phyloP scores from a whole-genome alignment of 2,113 vertebrate species.

The Brienomyrus brachyistius region DNA sequence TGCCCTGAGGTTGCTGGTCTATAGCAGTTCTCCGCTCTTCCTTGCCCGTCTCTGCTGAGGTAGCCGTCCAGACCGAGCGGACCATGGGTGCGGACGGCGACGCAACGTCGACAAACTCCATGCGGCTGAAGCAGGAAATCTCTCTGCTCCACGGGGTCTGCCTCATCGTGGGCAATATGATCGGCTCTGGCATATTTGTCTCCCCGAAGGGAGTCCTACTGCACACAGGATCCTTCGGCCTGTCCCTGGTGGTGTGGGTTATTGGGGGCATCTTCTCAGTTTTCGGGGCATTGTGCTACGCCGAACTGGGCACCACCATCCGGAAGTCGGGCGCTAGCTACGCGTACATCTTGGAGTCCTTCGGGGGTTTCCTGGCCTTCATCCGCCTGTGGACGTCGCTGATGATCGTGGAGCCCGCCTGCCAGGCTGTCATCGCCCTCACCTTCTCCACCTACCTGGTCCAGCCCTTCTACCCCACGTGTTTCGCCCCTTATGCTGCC shows the following conservation, averaged over 20 bases:
- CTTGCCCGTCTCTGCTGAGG: background rate
- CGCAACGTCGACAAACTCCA: conserved; percentile 25
- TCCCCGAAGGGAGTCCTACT: conserved; percentile 67
- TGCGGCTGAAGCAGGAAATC: conserved; percentile 68
- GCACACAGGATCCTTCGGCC: conserved; percentile 63
- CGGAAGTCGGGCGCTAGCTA: conserved; percentile 71
- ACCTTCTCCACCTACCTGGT: conserved; percentile 70
- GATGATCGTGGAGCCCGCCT: conserved; percentile 69
- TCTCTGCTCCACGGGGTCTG: conserved; percentile 72
- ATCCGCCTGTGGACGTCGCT: conserved; percentile 69
- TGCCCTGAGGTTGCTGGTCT: background rate
- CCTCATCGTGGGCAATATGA: conserved; percentile 73
- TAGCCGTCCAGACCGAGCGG: background rate
- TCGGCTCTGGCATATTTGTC: conserved; percentile 71
- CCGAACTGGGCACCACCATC: conserved; percentile 72
- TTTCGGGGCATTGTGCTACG: conserved; percentile 69
- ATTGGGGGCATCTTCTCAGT: conserved; percentile 69
- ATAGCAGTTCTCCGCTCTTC: background rate
- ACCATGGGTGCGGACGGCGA: conserved; percentile 52
- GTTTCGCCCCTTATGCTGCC: conserved; percentile 48
- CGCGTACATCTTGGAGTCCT: conserved; percentile 68
- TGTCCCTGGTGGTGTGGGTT: conserved; percentile 67
- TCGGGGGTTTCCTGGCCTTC: conserved; percentile 68
- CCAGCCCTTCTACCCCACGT: conserved; percentile 65
- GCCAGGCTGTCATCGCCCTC: conserved; percentile 69